Conservation (phyloP, 2,888 invertebrate species). For the Thecophora atra region DNA sequence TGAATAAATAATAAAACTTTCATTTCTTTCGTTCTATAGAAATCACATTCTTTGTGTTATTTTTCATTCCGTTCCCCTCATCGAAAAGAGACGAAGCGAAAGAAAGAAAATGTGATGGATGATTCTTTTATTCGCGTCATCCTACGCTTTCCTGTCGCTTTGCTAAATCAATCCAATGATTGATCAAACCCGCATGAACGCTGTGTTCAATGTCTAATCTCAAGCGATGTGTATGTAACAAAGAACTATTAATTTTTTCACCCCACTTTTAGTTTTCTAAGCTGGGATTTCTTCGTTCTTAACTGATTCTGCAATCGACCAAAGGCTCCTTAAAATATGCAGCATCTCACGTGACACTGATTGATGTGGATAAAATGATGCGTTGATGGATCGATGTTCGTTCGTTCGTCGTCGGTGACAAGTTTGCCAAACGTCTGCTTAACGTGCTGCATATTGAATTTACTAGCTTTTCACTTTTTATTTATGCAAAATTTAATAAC, state of each 20-base stretch:
- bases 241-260: neutral
- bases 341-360: constrained; percentile 42
- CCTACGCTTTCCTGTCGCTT: neutral
- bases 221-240: neutral
- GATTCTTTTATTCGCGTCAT: neutral
- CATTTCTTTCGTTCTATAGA: too few relatives aligned
- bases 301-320: neutral
- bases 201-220: neutral
- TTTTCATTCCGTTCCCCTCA: neutral
- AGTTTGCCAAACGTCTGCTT: constrained; percentile 19
- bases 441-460: constrained; percentile 13
- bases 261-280: neutral
- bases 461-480: neutral
- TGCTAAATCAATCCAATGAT: constrained; percentile 1
- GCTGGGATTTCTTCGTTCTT: neutral
- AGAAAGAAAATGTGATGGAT: too few relatives aligned
- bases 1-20: too few relatives aligned
- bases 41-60: too few relatives aligned
- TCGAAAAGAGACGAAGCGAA: too few relatives aligned
- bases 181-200: constrained; percentile 15
- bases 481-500: neutral
- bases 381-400: constrained; percentile 1
- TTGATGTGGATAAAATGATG: constrained; percentile 42
- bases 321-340: constrained; percentile 29
- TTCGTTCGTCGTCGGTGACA: constrained; percentile 23